Percentiles rank a stretch among this genome's conserved stretches.
Evolutionary conservation across 2,888 invertebrate species (phyloP).

Genomic region (Microplitis manilae): DNA sequence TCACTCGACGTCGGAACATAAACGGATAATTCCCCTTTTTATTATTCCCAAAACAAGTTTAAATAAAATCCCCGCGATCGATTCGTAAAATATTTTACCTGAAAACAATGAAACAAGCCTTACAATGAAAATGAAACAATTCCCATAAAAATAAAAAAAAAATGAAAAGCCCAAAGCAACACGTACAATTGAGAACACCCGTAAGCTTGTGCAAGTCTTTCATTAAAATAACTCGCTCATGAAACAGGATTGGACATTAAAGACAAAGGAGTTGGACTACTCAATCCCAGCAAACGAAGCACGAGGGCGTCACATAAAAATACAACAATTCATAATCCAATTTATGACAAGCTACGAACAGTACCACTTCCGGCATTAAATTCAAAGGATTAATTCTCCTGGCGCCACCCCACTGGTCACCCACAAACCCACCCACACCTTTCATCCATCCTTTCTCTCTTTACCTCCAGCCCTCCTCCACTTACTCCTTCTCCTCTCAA

Average conservation of each 20-base stretch:
- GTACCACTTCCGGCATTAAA: slow-evolving; percentile 58
- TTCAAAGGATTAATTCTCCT: slow-evolving; percentile 58
- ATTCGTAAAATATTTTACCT: no score
- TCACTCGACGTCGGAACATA: no score
- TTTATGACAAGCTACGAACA: slow-evolving; percentile 63
- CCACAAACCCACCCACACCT: slow-evolving; percentile 28
- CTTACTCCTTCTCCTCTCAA: slow-evolving; percentile 9
- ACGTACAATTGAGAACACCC: not conserved
- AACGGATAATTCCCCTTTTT: no score
- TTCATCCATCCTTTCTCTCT: slow-evolving; percentile 17
- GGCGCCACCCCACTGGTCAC: slow-evolving; percentile 29
- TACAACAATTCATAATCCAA: slow-evolving; percentile 62
- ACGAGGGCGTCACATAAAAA: slow-evolving; percentile 49
- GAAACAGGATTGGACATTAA: slow-evolving; percentile 26
- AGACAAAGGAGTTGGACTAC: slow-evolving; percentile 29
- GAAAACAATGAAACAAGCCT: no score
- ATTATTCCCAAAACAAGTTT: no score
- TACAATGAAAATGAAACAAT: no score
- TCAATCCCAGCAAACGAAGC: slow-evolving; percentile 13
- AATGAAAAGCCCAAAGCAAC: no score
- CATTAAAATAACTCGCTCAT: slow-evolving; percentile 26
- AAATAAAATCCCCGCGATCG: no score
- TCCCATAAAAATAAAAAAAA: no score
- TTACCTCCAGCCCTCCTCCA: slow-evolving; percentile 12
- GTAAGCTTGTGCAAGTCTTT: slow-evolving; percentile 5